Evolutionary conservation across 1,140 invertebrate genomes (phyloP).

Genomic region (Sarcophaga peregrina): DNA sequence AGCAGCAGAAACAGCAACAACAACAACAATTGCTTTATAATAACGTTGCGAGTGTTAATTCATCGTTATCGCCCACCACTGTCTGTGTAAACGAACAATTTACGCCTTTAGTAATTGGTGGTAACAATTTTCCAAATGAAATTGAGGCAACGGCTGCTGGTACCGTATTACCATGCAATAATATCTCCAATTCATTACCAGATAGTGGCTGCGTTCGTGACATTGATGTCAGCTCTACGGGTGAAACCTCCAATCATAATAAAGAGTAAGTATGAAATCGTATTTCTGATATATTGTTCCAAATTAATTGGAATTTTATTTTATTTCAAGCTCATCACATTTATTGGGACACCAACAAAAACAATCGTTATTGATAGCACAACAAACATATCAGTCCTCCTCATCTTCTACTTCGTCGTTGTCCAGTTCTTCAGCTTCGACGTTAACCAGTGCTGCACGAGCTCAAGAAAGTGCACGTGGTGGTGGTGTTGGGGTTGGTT

Average conservation of each 20-base stretch:
- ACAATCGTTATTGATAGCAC: not conserved
- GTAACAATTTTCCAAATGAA: not conserved
- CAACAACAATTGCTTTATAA: not conserved
- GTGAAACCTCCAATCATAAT: not conserved
- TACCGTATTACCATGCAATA: too few relatives aligned
- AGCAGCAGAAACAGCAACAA: not conserved
- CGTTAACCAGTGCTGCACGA: constrained; percentile 21
- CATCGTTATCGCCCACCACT: not conserved
- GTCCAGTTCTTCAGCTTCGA: not conserved
- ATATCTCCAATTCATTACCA: not conserved
- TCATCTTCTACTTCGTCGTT: not conserved
- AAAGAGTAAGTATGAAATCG: not conserved
- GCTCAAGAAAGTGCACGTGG: not conserved
- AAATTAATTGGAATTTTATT: too few relatives aligned
- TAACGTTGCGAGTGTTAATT: not conserved
- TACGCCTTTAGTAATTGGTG: not conserved
- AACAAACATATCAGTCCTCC: not conserved
- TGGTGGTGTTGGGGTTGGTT: not conserved
- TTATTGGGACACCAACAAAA: constrained; percentile 36
- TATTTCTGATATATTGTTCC: too few relatives aligned
- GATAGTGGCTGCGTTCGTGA: not conserved
- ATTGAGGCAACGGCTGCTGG: too few relatives aligned
- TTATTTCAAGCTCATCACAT: constrained; percentile 1
- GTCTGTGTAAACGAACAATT: constrained; percentile 21
- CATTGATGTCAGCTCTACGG: not conserved